Base-by-base conservation (phyloP, 2,888 invertebrate species). In the Acanthosepion esculentum region DNA sequence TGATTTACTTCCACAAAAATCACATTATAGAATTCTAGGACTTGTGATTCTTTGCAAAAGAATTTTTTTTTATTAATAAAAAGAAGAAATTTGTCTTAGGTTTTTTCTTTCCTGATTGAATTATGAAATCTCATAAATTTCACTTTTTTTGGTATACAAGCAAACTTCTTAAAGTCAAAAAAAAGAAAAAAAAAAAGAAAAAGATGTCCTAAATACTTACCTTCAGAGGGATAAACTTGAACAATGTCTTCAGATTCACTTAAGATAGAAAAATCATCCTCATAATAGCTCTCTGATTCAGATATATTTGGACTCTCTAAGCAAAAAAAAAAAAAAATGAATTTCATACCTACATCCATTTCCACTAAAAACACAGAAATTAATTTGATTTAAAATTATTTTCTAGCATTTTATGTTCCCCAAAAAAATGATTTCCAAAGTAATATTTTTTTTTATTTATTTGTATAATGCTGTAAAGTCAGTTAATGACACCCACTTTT, bases 161-260 rank as follows among this genome's bases (percentile, higher is more conserved):
- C 41, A 41, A 41, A 41, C 0, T 41, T 41, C 41, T 41, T 41
- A 41, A 41, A 41, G 41, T 41, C 41, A 41, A 41, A 2, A 41
- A 41, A 41, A 41, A 12, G 50, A 50, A 50, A 50, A 50, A 50
- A 50, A 50, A 10, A 59, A 59, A 59, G 18, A 23, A 59, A 23
- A 3, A 20, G 6, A 23, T 23, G 23, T 78, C 15, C 15, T 3
- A 78, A 78, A 78, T 78, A 78, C 78, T 15, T 15, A 78, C 78
- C 78, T 78, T 78, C 78, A n/a, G n/a, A 78, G 33, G 78, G 78
- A 78, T 78, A 78, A n/a, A 78, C 78, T 78, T 78, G 78, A 78
- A 78, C 78, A 78, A 78, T n/a, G n/a, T 78, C 78, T 78, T 78
- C 78, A n/a, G 78, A 15, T 78, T 78, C 78, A 4, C 78, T 78